Evolutionary conservation across 2,888 invertebrate genomes (phyloP).

Genomic region (Thereva unica): DNA sequence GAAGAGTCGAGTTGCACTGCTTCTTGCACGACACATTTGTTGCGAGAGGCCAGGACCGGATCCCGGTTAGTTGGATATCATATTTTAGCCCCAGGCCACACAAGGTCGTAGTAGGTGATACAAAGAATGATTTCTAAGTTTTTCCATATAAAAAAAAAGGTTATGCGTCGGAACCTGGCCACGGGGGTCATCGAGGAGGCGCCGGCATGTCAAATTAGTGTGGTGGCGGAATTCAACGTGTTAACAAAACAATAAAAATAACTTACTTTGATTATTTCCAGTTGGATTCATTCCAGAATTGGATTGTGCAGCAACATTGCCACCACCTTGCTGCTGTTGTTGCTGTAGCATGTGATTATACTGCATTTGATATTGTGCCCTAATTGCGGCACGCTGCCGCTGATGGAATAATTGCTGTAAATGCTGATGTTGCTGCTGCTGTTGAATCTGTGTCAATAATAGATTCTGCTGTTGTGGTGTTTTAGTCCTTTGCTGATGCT

Average conservation of each 20-base stretch:
- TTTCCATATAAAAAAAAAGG: no score
- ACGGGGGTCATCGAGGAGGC: constrained; percentile 56
- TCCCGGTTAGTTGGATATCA: no score
- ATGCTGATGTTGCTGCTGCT: constrained; percentile 49
- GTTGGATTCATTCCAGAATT: constrained; percentile 1
- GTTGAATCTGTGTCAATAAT: constrained; percentile 46
- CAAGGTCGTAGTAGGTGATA: no score
- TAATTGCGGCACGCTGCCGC: constrained; percentile 48
- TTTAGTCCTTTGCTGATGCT: constrained; percentile 51
- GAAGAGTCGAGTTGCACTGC: no score
- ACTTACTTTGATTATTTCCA: background rate
- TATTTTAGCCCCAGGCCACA: no score
- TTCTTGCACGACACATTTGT: no score
- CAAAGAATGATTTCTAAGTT: no score
- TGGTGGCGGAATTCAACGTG: no score
- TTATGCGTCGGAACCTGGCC: no score
- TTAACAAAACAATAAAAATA: no score
- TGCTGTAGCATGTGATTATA: constrained; percentile 1
- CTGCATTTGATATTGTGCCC: constrained; percentile 49
- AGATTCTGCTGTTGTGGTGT: constrained; percentile 44
- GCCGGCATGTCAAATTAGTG: no score
- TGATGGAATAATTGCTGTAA: constrained; percentile 39
- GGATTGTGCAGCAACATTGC: background rate
- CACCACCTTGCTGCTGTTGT: constrained; percentile 17
- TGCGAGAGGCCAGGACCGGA: no score